Base-by-base conservation (phyloP, 1,140 invertebrate species). In the Calephelis virginiensis region DNA sequence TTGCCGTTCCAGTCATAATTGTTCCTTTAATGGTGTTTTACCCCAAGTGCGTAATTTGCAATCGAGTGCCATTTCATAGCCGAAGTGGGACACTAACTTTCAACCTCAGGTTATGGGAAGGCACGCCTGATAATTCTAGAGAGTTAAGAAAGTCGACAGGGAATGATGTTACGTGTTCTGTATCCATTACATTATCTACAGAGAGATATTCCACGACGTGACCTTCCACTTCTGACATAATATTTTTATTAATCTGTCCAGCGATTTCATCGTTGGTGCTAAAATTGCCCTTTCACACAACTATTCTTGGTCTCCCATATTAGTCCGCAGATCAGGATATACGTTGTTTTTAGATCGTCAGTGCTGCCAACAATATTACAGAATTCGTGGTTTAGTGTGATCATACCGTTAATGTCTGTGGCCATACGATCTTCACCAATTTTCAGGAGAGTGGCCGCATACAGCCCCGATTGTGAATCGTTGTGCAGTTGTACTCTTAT, bases 1-100 rank as follows among this genome's bases (percentile, higher is more conserved):
- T 74, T n/a, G 64, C 60, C 9, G 17, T 73, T 66, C 81, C 85
- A 47, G 62, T 88, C 2, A 90, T 65, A 17, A 91, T 89, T n/a
- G 66, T 85, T 28, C 77, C 87, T 72, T 87, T 71, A n/a, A 92
- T 72, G 11, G 90, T 69, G 40, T 85, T 82, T 1, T 37, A 9
- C 11, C 70, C 65, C 10, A 77, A 40, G 0, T 70, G 59, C 2
- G 64, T 69, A 50, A 72, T 63, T 72, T 70, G 72, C 17, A 72
- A 40, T 9, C 69, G 61, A 10, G 73, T 78, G 6, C 72, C 72
- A 10, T 76, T 76, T 14, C 68, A 78, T 28, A 76, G 50, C 60
- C 63, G 68, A 13, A 76, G 67, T 6, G 72, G 70, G 47, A 71
- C 66, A n/a, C 69, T 68, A 45, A 73, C 63, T 61, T 76, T 76